A percentile compares a stretch with the other conserved stretches of the same genome.
Evolutionary conservation across 2,888 invertebrate species (phyloP).

Genomic region (Helicoverpa assulta): DNA sequence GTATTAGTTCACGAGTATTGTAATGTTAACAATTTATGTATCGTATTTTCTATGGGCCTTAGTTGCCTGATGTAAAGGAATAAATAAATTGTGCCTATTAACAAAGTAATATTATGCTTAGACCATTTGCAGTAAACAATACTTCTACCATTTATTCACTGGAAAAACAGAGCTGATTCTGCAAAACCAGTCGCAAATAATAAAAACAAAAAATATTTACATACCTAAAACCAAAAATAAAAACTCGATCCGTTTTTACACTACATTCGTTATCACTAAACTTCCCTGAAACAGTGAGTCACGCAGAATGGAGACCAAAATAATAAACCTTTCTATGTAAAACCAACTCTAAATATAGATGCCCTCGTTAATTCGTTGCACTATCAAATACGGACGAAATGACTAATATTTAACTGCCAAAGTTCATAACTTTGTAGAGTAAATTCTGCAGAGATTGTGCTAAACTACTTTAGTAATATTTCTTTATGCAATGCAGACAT

Average conservation of each 20-base stretch:
- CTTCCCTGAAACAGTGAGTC: conserved; percentile 28
- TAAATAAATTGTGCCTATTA: too few relatives aligned
- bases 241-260: background rate
- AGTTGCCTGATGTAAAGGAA: too few relatives aligned
- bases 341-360: conserved; percentile 43
- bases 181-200: too few relatives aligned
- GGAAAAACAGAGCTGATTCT: too few relatives aligned
- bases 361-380: conserved; percentile 38
- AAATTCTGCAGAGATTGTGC: background rate
- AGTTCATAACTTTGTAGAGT: background rate
- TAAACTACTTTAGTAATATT: too few relatives aligned
- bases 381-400: conserved; percentile 30
- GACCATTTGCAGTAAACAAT: too few relatives aligned
- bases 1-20: too few relatives aligned
- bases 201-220: background rate
- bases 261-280: conserved; percentile 22
- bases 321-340: conserved; percentile 32
- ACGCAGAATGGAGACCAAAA: conserved; percentile 29
- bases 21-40: too few relatives aligned
- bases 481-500: too few relatives aligned
- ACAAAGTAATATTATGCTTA: too few relatives aligned
- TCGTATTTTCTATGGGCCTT: too few relatives aligned
- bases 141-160: too few relatives aligned
- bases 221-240: background rate
- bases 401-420: conserved; percentile 18